Evolutionary conservation across 2,797 vertebrate genomes (phyloP).

Genomic region (Peromyscus aztecus): DNA sequence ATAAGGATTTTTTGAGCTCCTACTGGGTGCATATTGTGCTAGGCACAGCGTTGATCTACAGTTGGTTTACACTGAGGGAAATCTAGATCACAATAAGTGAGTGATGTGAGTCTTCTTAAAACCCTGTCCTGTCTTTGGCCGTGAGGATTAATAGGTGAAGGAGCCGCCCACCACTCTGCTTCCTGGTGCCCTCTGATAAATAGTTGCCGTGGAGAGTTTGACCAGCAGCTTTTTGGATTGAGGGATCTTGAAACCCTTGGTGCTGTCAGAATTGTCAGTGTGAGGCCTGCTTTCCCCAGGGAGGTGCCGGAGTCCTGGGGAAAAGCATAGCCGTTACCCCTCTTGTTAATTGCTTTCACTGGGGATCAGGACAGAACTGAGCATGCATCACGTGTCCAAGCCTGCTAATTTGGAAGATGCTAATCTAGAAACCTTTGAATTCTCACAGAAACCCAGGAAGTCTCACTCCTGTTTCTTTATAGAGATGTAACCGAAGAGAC

Average conservation of each 20-base stretch:
- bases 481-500: slow-evolving; percentile 71
- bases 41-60: not conserved
- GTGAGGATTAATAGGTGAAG: slow-evolving; percentile 11
- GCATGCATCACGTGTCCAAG: not conserved
- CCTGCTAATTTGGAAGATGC: slow-evolving; percentile 73
- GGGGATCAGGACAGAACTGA: slow-evolving; percentile 38
- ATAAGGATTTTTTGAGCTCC: slow-evolving; percentile 29
- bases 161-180: not conserved
- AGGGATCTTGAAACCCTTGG: slow-evolving; percentile 46
- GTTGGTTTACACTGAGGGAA: slow-evolving; percentile 6
- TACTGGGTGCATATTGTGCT: not conserved
- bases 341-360: slow-evolving; percentile 72
- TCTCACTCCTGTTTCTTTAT: slow-evolving; percentile 22
- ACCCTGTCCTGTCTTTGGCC: not conserved
- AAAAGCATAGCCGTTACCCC: slow-evolving; percentile 17
- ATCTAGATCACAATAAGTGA: not conserved
- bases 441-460: slow-evolving; percentile 67
- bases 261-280: slow-evolving; percentile 2
- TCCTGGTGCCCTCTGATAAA: not conserved
- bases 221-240: slow-evolving; percentile 22
- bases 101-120: slow-evolving; percentile 30
- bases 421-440: slow-evolving; percentile 74
- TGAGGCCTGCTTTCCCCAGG: slow-evolving; percentile 35
- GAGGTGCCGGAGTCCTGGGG: slow-evolving; percentile 43
- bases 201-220: not conserved